Conservation (phyloP, 1,140 invertebrate genomes). For the Bombus sylvicola region DNA sequence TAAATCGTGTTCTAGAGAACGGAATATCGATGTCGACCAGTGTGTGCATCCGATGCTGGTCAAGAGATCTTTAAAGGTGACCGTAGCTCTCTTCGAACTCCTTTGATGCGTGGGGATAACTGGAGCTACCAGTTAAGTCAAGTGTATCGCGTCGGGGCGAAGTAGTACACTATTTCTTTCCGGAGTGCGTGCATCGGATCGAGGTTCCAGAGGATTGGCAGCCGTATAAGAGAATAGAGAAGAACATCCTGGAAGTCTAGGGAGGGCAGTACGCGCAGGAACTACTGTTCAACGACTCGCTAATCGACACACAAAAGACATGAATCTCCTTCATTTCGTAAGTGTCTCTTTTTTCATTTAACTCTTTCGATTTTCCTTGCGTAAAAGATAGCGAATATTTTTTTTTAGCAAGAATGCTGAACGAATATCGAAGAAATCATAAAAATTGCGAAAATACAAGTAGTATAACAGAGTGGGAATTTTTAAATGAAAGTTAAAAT, state of each 20-base stretch:
- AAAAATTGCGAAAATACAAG: background rate
- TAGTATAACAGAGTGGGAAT: background rate
- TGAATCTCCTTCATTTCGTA: conserved; percentile 65
- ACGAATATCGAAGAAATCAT: background rate
- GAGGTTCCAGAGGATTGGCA: conserved; percentile 46
- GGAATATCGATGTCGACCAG: background rate
- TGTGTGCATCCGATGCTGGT: conserved; percentile 31
- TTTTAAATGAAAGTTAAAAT: background rate
- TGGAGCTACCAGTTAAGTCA: conserved; percentile 79
- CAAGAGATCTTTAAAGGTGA: conserved; percentile 52
- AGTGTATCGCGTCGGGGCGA: conserved; percentile 76
- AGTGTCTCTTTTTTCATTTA: conserved; percentile 22
- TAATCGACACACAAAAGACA: conserved; percentile 66
- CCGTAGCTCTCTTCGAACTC: conserved; percentile 45
- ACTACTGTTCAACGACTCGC: conserved; percentile 57
- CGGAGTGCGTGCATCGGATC: conserved; percentile 65
- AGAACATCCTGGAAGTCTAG: conserved; percentile 34
- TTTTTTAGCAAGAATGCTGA: background rate
- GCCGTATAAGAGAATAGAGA: conserved; percentile 27
- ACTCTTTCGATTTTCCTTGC: background rate
- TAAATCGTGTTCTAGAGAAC: background rate
- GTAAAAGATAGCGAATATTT: too few species aligned
- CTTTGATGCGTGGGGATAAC: conserved; percentile 76
- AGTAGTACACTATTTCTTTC: conserved; percentile 75
- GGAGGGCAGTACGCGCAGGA: conserved; percentile 4